Conservation (phyloP, 2,113 vertebrate genomes). For the Meriones unguiculatus region DNA sequence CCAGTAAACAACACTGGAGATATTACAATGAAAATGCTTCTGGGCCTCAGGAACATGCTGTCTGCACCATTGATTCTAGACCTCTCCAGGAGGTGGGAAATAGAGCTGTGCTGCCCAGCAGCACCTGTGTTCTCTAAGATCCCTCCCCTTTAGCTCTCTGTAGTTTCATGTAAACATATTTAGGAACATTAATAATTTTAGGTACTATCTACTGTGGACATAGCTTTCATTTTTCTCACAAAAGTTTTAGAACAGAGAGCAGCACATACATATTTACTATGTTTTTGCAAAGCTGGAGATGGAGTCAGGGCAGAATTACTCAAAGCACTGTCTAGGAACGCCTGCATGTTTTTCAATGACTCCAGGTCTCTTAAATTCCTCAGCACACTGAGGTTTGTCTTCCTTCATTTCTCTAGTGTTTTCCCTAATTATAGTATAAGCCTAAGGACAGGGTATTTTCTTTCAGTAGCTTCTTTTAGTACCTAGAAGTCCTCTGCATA, state of each 20-base stretch:
- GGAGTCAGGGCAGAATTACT: slow-evolving; percentile 12
- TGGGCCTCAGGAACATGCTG: not conserved
- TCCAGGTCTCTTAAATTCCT: not conserved
- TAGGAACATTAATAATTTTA: not conserved
- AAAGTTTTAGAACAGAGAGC: not conserved
- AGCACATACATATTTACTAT: not conserved
- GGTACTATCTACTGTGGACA: not conserved
- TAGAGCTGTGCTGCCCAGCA: not conserved
- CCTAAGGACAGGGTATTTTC: not conserved
- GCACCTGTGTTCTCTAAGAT: not conserved
- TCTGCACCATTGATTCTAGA: not conserved
- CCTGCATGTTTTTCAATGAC: not conserved
- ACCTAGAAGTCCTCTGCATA: not conserved
- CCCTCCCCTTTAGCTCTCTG: not conserved
- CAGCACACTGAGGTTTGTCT: not conserved
- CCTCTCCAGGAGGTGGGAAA: not conserved
- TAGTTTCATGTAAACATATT: not conserved
- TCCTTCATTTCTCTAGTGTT: slow-evolving; percentile 28
- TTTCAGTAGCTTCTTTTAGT: slow-evolving; percentile 18
- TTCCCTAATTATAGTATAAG: slow-evolving; percentile 30
- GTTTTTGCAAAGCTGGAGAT: not conserved
- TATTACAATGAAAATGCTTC: not conserved
- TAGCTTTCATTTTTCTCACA: not conserved
- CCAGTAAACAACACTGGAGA: slow-evolving; percentile 4
- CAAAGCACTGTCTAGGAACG: not conserved